These are phyloP conservation scores for Harlomillsia oculata DNA, from an alignment of 1,140 invertebrate genomes.

Conservation along the genomic window DNA sequence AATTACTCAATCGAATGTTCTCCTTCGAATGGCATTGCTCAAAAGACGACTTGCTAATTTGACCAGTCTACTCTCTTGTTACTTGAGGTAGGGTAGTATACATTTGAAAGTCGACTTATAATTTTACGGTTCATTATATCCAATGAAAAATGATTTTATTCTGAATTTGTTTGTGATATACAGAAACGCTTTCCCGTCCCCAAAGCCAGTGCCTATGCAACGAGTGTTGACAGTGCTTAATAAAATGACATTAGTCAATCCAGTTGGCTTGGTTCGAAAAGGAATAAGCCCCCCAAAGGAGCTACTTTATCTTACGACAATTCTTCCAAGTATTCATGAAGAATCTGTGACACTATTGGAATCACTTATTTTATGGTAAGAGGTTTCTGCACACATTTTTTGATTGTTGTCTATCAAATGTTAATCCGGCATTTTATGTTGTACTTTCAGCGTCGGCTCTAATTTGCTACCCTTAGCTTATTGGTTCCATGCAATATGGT, in stretches of 20 bases:
- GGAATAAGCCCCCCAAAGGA: conserved; percentile 17
- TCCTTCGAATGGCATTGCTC: conserved; percentile 7
- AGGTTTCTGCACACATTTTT: no score
- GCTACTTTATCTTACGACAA: conserved; percentile 6
- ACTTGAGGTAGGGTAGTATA: conserved; percentile 13
- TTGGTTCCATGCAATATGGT: no score
- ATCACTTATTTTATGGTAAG: conserved; percentile 22
- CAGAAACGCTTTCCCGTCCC: conserved; percentile 24
- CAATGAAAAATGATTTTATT: conserved; percentile 3
- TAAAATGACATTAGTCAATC: conserved; percentile 15
- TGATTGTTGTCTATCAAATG: no score
- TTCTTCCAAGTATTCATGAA: conserved; percentile 21
- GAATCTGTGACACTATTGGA: conserved; percentile 13
- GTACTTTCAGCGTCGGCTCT: conserved; percentile 17
- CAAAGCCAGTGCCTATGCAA: conserved; percentile 23
- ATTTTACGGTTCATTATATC: not conserved
- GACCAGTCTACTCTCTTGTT: not conserved
- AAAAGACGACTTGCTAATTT: conserved; percentile 22
- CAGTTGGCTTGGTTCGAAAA: conserved; percentile 9
- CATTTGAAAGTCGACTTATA: not conserved
- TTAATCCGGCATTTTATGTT: no score
- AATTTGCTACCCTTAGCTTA: conserved; percentile 21
- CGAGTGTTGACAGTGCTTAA: conserved; percentile 19
- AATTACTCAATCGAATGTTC: conserved; percentile 13
- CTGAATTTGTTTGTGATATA: no score